These are phyloP conservation scores for Brachyptera risi DNA, from an alignment of 2,888 invertebrate genomes.

Conservation along the genomic window DNA sequence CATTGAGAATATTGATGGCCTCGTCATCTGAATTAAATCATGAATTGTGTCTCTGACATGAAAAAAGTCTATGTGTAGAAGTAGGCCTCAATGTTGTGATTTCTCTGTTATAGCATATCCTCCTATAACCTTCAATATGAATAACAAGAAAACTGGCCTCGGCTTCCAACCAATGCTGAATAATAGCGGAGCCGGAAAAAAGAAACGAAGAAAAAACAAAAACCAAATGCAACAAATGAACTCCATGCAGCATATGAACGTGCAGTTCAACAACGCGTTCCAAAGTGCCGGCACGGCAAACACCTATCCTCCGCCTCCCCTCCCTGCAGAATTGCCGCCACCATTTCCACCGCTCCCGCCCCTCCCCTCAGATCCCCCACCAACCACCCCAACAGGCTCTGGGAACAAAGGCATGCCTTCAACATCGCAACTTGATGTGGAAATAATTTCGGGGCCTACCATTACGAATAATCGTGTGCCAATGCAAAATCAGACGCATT, in stretches of 20 bases:
- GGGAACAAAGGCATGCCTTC: slow-evolving; percentile 1
- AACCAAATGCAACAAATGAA: no score
- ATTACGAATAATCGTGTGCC: slow-evolving; percentile 21
- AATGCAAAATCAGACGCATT: slow-evolving; percentile 11
- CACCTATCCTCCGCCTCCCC: slow-evolving; percentile 46
- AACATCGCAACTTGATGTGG: neutral
- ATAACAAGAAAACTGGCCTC: slow-evolving; percentile 44
- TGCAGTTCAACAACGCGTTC: slow-evolving; percentile 40
- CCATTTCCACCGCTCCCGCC: slow-evolving; percentile 54
- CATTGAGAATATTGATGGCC: no score
- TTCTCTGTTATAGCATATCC: slow-evolving; percentile 43
- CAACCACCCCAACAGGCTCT: slow-evolving; percentile 44
- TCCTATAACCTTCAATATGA: slow-evolving; percentile 39
- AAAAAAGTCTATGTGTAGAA: neutral
- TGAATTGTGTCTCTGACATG: neutral
- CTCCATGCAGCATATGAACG: slow-evolving; percentile 43
- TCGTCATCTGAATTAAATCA: neutral
- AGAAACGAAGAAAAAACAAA: slow-evolving; percentile 71
- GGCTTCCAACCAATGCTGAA: slow-evolving; percentile 35
- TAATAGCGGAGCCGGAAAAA: slow-evolving; percentile 59
- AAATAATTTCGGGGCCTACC: neutral
- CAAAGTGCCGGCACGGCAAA: slow-evolving; percentile 34
- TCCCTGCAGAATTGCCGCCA: slow-evolving; percentile 46
- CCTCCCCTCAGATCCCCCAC: slow-evolving; percentile 52
- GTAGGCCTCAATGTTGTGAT: neutral